Evolutionary conservation across 1,140 invertebrate species (phyloP).

Genomic region (Trichogramma pretiosum): DNA sequence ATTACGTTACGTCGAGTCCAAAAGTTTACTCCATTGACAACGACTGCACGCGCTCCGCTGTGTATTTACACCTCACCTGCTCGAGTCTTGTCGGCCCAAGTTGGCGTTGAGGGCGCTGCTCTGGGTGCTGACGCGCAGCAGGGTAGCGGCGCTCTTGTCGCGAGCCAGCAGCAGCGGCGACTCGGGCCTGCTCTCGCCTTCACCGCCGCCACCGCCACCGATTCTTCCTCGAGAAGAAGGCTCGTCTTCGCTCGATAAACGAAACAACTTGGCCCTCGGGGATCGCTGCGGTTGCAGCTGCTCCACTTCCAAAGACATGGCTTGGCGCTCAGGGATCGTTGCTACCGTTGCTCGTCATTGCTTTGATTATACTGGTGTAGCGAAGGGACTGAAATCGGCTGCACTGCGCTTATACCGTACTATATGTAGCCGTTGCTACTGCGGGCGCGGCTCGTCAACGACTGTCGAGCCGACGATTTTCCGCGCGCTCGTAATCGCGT

Average conservation of each 20-base stretch:
- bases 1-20: not conserved
- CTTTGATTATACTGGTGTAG: too few relatives aligned
- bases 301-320: not conserved
- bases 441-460: too few relatives aligned
- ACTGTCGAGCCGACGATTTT: too few relatives aligned
- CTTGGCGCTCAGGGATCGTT: not conserved
- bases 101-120: slow-evolving; percentile 34
- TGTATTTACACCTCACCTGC: slow-evolving; percentile 29
- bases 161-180: not conserved
- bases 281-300: slow-evolving; percentile 15
- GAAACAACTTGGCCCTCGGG: slow-evolving; percentile 36
- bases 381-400: too few relatives aligned
- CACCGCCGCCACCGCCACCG: slow-evolving; percentile 21
- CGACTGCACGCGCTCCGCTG: too few relatives aligned
- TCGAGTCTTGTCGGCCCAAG: slow-evolving; percentile 32
- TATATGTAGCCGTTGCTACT: too few relatives aligned
- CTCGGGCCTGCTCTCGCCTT: not conserved
- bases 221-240: slow-evolving; percentile 41
- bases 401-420: too few relatives aligned
- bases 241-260: slow-evolving; percentile 38
- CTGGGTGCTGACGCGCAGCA: slow-evolving; percentile 35
- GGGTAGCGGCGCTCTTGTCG: slow-evolving; percentile 28
- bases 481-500: too few relatives aligned
- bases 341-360: too few relatives aligned
- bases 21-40: too few relatives aligned